phyloP scores from a whole-genome alignment of 1,140 invertebrate genomes.

The Aporrectodea caliginosa region DNA sequence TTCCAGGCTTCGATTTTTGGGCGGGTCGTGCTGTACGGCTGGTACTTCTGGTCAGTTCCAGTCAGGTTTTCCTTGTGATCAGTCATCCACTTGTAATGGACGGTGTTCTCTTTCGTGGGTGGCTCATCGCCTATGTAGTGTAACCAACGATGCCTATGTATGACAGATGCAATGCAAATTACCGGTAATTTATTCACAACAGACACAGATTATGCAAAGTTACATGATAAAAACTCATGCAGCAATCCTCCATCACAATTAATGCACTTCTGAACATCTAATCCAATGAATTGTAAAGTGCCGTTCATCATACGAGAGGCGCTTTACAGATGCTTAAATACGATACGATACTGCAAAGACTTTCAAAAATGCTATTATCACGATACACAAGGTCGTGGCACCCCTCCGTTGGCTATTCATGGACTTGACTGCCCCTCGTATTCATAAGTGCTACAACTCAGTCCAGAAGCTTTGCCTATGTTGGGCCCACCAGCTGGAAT shows the following conservation, averaged over 20 bases:
- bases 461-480: no score
- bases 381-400: no score
- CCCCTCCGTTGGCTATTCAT: no score
- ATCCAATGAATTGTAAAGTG: background rate
- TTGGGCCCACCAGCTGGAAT: no score
- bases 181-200: background rate
- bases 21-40: constrained; percentile 80
- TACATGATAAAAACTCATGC: background rate
- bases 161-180: constrained; percentile 30
- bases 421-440: no score
- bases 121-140: constrained; percentile 77
- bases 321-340: no score
- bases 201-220: background rate
- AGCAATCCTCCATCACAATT: background rate
- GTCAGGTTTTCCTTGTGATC: constrained; percentile 78
- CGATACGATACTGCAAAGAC: background rate
- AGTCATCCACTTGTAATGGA: constrained; percentile 74
- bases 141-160: constrained; percentile 65
- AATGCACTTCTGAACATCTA: background rate
- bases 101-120: constrained; percentile 59
- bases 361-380: background rate
- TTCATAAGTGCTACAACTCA: no score
- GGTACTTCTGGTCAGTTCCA: constrained; percentile 70
- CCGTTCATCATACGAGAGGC: no score
- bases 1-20: constrained; percentile 82